Evolutionary conservation across 2,113 vertebrate species (phyloP).

Genomic region (Percopsis transmontana): DNA sequence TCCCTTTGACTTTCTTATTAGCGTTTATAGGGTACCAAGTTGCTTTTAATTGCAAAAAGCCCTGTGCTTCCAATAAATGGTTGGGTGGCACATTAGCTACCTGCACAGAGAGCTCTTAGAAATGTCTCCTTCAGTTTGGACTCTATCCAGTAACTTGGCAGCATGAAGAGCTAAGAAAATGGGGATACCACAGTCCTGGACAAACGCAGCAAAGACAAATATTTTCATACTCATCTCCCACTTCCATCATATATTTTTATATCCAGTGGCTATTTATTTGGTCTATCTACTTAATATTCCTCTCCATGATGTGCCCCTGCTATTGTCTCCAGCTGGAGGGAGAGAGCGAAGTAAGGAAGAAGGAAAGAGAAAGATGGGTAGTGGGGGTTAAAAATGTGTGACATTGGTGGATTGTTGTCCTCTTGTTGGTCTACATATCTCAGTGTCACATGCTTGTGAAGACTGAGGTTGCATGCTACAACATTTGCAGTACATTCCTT

Average conservation of each 20-base stretch:
- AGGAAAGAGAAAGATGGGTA: neutral
- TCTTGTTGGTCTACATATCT: slow-evolving; percentile 44
- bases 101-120: neutral
- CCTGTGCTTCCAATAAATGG: neutral
- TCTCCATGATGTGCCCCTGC: slow-evolving; percentile 9
- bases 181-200: too few relatives aligned
- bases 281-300: neutral
- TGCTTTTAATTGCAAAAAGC: neutral
- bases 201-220: too few relatives aligned
- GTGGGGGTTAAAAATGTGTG: slow-evolving; percentile 21
- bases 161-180: too few relatives aligned
- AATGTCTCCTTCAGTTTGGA: neutral
- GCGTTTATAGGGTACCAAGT: neutral
- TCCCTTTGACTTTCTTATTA: neutral
- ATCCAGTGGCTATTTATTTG: slow-evolving; percentile 2
- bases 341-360: slow-evolving; percentile 7
- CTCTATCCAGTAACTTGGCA: too few relatives aligned
- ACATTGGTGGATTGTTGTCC: slow-evolving; percentile 47
- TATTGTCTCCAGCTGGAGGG: slow-evolving; percentile 39
- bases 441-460: slow-evolving; percentile 30
- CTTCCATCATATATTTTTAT: neutral
- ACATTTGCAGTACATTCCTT: slow-evolving; percentile 39
- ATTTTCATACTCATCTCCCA: neutral
- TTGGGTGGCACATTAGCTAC: neutral
- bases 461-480: slow-evolving; percentile 48